Percentiles rank a stretch among this genome's conserved stretches.
Evolutionary conservation across 1,140 invertebrate species (phyloP).

Genomic region (Drosophila santomea): DNA sequence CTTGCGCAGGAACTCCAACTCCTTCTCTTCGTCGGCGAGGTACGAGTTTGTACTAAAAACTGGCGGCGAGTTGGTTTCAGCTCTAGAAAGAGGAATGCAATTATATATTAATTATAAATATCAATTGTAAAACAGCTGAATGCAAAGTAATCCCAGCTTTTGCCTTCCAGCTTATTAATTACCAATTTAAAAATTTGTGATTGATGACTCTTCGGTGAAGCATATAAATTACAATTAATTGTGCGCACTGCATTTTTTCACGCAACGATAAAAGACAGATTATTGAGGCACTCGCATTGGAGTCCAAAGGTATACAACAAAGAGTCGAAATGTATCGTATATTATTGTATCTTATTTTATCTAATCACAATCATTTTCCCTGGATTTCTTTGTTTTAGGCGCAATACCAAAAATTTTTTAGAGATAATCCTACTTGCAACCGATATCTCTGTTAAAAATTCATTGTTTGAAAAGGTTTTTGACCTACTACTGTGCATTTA

Average conservation of each 20-base stretch:
- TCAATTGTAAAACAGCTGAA: background rate
- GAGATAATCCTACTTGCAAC: background rate
- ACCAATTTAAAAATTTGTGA: slow-evolving; percentile 4
- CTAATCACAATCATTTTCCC: background rate
- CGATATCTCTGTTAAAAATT: background rate
- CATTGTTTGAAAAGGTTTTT: background rate
- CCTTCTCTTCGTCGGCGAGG: slow-evolving; percentile 89
- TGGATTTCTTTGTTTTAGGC: slow-evolving; percentile 10
- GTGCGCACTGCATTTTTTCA: background rate
- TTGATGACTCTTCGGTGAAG: slow-evolving; percentile 4
- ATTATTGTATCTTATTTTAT: background rate
- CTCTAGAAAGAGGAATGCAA: slow-evolving; percentile 74
- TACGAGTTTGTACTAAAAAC: slow-evolving; percentile 92
- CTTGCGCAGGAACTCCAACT: slow-evolving; percentile 92
- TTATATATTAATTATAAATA: background rate
- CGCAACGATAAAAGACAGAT: background rate
- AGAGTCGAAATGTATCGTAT: background rate
- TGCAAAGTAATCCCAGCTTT: background rate
- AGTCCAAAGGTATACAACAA: background rate
- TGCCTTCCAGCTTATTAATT: slow-evolving; percentile 10
- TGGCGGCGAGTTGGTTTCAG: slow-evolving; percentile 87
- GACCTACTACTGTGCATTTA: background rate
- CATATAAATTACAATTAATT: slow-evolving; percentile 30
- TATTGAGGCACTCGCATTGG: no score
- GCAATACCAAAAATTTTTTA: slow-evolving; percentile 1